These are phyloP conservation scores for Lysandra bellargus DNA, from an alignment of 2,888 invertebrate genomes.

Conservation along the genomic window DNA sequence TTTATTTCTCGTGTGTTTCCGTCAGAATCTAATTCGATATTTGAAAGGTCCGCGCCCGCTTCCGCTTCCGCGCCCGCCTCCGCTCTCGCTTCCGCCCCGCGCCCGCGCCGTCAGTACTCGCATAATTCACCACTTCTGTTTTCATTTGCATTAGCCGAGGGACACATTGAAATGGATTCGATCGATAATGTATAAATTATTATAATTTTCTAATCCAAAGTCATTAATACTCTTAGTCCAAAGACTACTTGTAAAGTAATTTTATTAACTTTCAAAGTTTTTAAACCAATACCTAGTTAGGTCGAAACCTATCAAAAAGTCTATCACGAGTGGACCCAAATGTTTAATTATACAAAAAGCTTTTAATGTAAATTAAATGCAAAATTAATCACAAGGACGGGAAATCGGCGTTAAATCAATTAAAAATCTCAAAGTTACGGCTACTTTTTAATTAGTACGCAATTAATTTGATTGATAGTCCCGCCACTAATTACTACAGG, in stretches of 20 bases:
- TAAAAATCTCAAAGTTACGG: conserved; percentile 30
- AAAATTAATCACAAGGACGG: conserved; percentile 6
- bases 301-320: not conserved
- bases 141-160: conserved; percentile 39
- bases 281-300: not conserved
- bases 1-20: conserved; percentile 30
- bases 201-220: not conserved
- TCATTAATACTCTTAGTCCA: not conserved
- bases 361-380: not conserved
- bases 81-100: not conserved
- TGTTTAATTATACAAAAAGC: not conserved
- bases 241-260: not conserved
- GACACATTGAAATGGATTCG: not conserved
- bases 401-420: conserved; percentile 24
- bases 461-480: conserved; percentile 42
- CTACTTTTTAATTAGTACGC: conserved; percentile 40
- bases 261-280: not conserved
- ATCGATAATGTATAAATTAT: not conserved
- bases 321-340: not conserved
- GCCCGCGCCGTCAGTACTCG: conserved; percentile 15
- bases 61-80: not conserved
- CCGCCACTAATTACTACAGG: conserved; percentile 35
- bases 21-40: conserved; percentile 42
- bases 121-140: conserved; percentile 40
- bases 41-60: conserved; percentile 37